Evolutionary conservation across 2,797 vertebrate genomes (phyloP), one percentile per base, ranked within the genome.

Genomic region (Typhlichthys eigenmanni): DNA sequence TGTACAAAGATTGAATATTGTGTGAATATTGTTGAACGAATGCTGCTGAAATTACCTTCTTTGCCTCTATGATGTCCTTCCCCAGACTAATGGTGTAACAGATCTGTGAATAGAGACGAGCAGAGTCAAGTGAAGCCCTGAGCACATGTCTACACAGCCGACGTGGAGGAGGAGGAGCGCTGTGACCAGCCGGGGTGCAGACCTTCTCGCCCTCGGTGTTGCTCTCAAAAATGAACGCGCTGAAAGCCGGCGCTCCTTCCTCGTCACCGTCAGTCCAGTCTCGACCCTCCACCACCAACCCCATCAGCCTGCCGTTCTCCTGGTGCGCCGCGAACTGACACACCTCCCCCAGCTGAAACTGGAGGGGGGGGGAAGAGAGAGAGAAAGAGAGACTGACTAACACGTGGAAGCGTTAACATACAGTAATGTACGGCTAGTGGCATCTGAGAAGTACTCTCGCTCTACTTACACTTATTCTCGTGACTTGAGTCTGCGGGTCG

Each of bases 171-270:
- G 47, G 47, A 13, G 7, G 5, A 51, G 50, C 8, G 4, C 16
- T 14, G 8, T 17, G 16, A 9, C 13, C 8, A 12, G 29, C 43
- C 46, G 12, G n/a, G 5, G 19, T 4, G 11, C 16, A 7, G 52
- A 99, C 98, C 96, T 99, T 98, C 87, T 98, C 96, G 32, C 97
- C 96, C 81, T 99, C 98, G 0, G 95, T 97, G 92, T 98, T 98
- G 92, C 96, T 98, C 89, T 99, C 98, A 59, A 99, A 98, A 76
- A 99, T 64, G 0, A 96, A 99, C 0, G 92, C 89, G 0, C 95
- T 97, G 74, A 94, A 94, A 0, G 94, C 93, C 0, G 93, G 90
- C 72, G 93, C 90, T 11, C 94, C 94, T 53, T 87, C 85, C 56
- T 89, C 84, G 0, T 83, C 82, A 0, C 82, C 72, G 2, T 95